These are phyloP conservation scores for Calliphora vomitoria DNA, from an alignment of 2,888 invertebrate genomes.

Conservation along the genomic window DNA sequence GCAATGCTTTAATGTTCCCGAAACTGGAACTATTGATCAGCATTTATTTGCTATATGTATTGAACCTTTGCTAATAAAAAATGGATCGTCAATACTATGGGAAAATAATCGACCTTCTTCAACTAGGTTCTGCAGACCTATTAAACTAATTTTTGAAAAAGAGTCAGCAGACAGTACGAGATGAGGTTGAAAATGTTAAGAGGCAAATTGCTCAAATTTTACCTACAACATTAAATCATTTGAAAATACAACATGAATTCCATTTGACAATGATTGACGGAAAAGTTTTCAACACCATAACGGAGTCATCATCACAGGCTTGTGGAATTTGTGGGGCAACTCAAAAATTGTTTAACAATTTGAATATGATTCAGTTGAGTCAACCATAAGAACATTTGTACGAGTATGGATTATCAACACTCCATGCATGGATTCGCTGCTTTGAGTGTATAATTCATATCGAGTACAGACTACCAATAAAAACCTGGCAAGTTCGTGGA, in stretches of 20 bases:
- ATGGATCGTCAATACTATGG: slow-evolving; percentile 1
- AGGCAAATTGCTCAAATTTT: no score
- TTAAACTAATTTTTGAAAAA: slow-evolving; percentile 20
- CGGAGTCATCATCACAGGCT: slow-evolving; percentile 6
- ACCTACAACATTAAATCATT: no score
- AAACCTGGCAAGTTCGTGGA: slow-evolving; percentile 26
- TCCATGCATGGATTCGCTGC: background rate
- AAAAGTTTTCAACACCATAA: slow-evolving; percentile 25
- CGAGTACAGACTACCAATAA: no score
- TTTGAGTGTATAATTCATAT: no score
- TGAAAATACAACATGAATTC: background rate
- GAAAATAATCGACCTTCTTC: slow-evolving; percentile 12
- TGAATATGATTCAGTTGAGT: no score
- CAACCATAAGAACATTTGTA: slow-evolving; percentile 12
- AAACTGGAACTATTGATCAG: background rate
- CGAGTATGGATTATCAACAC: slow-evolving; percentile 18
- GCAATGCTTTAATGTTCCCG: slow-evolving; percentile 15
- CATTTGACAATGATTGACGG: slow-evolving; percentile 15
- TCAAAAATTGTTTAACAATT: no score
- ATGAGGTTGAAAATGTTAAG: no score
- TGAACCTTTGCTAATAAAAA: background rate
- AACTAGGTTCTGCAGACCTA: slow-evolving; percentile 19
- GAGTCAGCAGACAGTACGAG: slow-evolving; percentile 10
- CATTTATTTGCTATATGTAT: slow-evolving; percentile 4
- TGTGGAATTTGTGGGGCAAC: no score